Evolutionary conservation across 2,888 invertebrate species (phyloP), one percentile per base, ranked within the genome.

Genomic region (Leptinotarsa tumamoca): DNA sequence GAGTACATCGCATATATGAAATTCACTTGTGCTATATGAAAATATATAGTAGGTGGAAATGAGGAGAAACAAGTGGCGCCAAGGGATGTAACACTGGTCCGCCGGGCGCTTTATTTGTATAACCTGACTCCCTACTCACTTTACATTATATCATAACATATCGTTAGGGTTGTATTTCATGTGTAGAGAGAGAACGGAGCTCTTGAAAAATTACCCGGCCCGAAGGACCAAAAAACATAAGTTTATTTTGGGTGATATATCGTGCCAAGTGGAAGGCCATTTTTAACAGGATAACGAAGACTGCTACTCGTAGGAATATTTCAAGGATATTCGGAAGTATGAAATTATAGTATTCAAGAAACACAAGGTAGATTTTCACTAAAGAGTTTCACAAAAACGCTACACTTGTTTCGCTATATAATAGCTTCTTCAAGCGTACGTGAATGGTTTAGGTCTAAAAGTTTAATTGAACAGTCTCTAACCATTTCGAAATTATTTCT

Each of bases 81-180:
- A 75, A 52, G 79, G 80, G 79, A 80, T 77, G 79, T 75, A 52
- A 58, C 70, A 67, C 68, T 76, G 73, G 79, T 72, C 79, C 72
- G 73, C 67, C 74, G 76, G 74, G 73, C 78, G 76, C 79, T 79
- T 80, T 80, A 80, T 78, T 78, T 80, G 73, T 76, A 79, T 78
- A 79, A 80, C 79, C 78, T 79, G 79, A 78, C 79, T 80, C 76
- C 68, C 71, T 72, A 70, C 80, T 76, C 79, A 74, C 76, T 78
- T 80, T 79, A 80, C 73, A 79, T 79, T 79, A 78, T 75, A 80
- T 77, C 78, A 79, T 79, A 80, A 79, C 78, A 75, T 80, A 80
- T 80, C 77, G 76, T 79, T 77, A 73, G 73, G 75, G 72, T 77
- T 70, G 74, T 77, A 76, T 78, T 80, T 80, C 77, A 78, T 74